These are phyloP conservation scores for Labeo calbasu DNA, from an alignment of 2,797 vertebrate species.

Conservation along the genomic window DNA sequence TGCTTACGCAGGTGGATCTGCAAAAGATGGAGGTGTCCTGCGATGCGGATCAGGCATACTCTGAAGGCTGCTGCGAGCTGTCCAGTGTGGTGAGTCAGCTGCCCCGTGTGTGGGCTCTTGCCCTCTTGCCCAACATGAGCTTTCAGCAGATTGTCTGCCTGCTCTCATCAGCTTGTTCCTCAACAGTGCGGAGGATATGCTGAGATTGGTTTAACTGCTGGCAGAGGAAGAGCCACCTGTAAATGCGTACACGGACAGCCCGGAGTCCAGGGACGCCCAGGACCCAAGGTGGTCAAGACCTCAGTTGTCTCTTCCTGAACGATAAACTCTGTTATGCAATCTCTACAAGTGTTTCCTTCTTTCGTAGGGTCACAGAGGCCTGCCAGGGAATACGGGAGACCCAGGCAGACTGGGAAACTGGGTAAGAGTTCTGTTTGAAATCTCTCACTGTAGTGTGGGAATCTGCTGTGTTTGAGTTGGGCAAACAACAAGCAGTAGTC, in stretches of 20 bases:
- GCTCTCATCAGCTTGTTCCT: constrained; percentile 15
- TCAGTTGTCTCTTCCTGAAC: no score
- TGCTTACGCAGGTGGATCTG: constrained; percentile 73
- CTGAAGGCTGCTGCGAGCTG: constrained; percentile 84
- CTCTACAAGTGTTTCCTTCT: constrained; percentile 49
- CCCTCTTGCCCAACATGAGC: not conserved
- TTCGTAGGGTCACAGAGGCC: constrained; percentile 76
- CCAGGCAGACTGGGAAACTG: constrained; percentile 73
- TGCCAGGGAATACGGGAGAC: constrained; percentile 75
- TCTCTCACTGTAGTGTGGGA: constrained; percentile 26
- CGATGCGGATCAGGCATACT: constrained; percentile 77
- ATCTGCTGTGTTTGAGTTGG: constrained; percentile 29
- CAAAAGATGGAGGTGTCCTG: constrained; percentile 80
- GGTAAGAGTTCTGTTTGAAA: constrained; percentile 66
- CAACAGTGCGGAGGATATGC: constrained; percentile 74
- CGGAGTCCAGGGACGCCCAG: constrained; percentile 68
- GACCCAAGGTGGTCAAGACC: constrained; percentile 71
- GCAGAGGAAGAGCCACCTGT: constrained; percentile 68
- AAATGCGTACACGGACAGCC: constrained; percentile 75
- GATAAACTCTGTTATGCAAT: not conserved
- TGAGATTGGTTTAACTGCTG: constrained; percentile 75
- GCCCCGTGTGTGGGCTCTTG: constrained; percentile 40
- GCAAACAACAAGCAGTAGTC: constrained; percentile 15
- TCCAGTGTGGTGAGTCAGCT: constrained; percentile 76
- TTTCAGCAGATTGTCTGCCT: not conserved